Base-by-base conservation (phyloP, 2,888 invertebrate species). In the Amphiduros pacificus region DNA sequence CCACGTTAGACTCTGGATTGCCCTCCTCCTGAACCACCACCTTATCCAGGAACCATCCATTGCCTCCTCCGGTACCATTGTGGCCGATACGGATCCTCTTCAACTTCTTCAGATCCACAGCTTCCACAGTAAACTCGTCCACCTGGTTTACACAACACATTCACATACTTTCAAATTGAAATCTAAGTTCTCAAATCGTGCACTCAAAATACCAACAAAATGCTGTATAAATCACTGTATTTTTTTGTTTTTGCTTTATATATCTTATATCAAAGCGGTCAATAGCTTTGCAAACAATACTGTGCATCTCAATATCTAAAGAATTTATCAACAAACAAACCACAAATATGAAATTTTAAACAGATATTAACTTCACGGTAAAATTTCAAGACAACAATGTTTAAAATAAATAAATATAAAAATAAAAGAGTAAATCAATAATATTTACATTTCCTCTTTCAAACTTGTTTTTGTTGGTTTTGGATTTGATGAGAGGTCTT, bases 91-190 rank as follows among this genome's bases (percentile, higher is more conserved):
- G 68, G 50, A 83, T 78, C 67, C 80, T 82, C 29, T 71, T 72
- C 60, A 82, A 59, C 61, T 77, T 77, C 65, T 74, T 74, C 63
- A 83, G 67, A 27, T 73, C 75, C 20, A 82, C 81, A 17, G 82
- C 83, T 66, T 83, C 82, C n/a, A 83, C 60, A 26, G 68, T 67
- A 72, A 82, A 83, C 53, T 76, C 76, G 70, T 83, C 83, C 68
- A 77, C 70, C 82, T n/a, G n/a, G n/a, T n/a, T n/a, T n/a, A n/a
- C n/a, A n/a, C n/a, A n/a, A n/a, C n/a, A n/a, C n/a, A n/a, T n/a
- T n/a, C n/a, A n/a, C n/a, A n/a, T n/a, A n/a, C n/a, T n/a, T n/a
- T n/a, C n/a, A n/a, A n/a, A n/a, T n/a, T n/a, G n/a, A n/a, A n/a
- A n/a, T n/a, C n/a, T n/a, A n/a, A n/a, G n/a, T n/a, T n/a, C n/a